Percentiles rank a stretch among this genome's conserved stretches.
Evolutionary conservation across 2,113 vertebrate species (phyloP).

Genomic region (Ptyas mucosa): DNA sequence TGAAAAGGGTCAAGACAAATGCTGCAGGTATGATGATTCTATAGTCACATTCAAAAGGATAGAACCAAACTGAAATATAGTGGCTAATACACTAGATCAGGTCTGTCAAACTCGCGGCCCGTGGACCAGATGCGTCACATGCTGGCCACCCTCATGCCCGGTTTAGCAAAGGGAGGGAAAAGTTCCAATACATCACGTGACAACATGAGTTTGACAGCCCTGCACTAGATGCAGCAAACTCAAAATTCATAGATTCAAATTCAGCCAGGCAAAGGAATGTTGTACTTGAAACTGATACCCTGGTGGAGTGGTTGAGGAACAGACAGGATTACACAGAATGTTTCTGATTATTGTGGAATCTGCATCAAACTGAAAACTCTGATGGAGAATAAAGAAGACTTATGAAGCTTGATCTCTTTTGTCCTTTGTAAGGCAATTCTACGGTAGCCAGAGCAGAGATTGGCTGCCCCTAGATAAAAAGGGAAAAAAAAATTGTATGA

Average conservation of each 20-base stretch:
- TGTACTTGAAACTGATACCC: not conserved
- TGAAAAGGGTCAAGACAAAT: not conserved
- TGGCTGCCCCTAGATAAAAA: not conserved
- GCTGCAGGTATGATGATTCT: not conserved
- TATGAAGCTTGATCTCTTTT: not conserved
- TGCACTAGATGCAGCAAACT: not conserved
- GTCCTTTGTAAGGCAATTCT: not conserved
- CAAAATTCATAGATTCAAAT: not conserved
- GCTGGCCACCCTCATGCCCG: too few relatives aligned
- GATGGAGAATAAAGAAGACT: not conserved
- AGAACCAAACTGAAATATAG: not conserved
- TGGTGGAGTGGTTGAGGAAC: not conserved
- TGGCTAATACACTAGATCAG: too few relatives aligned
- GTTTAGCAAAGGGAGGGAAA: too few relatives aligned
- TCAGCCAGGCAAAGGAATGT: not conserved
- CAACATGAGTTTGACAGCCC: too few relatives aligned
- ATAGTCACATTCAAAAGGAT: not conserved
- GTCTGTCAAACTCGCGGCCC: too few relatives aligned
- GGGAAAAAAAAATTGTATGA: not conserved
- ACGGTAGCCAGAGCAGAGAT: not conserved
- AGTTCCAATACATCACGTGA: too few relatives aligned
- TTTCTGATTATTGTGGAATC: not conserved
- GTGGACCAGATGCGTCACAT: too few relatives aligned
- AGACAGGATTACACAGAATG: not conserved
- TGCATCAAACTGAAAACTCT: not conserved